Conservation (phyloP, 1,140 invertebrate genomes). For the Branchinecta lynchi region DNA sequence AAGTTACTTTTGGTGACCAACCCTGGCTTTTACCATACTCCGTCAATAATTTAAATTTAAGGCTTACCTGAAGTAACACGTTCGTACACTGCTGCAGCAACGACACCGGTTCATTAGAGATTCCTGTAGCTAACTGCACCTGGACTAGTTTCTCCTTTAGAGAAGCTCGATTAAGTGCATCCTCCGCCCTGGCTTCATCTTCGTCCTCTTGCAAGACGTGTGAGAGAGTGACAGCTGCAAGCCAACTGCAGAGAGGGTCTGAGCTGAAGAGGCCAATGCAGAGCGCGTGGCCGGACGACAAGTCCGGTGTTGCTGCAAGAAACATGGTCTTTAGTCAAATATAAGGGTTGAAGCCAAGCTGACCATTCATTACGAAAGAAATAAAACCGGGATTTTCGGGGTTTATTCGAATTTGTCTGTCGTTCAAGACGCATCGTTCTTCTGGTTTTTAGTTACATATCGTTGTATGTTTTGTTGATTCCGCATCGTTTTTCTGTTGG, state of each 20-base stretch:
- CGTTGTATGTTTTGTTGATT: too few species aligned
- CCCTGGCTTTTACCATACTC: too few species aligned
- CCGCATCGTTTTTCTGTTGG: too few species aligned
- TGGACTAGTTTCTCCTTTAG: conserved; percentile 86
- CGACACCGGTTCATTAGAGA: conserved; percentile 65
- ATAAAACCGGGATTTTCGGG: too few species aligned
- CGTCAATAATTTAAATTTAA: too few species aligned
- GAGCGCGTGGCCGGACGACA: conserved; percentile 67
- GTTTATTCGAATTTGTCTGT: too few species aligned
- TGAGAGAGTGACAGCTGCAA: conserved; percentile 75
- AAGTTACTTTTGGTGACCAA: too few species aligned
- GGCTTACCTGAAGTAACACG: too few species aligned
- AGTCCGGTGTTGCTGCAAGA: conserved; percentile 28
- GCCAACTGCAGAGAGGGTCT: conserved; percentile 93
- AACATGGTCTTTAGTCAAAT: conserved; percentile 16
- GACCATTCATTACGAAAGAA: too few species aligned
- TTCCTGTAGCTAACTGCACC: conserved; percentile 73
- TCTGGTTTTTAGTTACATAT: too few species aligned
- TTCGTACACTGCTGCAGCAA: conserved; percentile 67
- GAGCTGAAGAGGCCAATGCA: conserved; percentile 81
- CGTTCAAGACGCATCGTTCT: too few species aligned
- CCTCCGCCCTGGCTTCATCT: background rate
- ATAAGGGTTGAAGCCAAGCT: too few species aligned
- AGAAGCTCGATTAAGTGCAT: conserved; percentile 53
- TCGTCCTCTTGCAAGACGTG: conserved; percentile 46